Evolutionary conservation across 2,888 invertebrate species (phyloP).

Genomic region (Saturnia pavonia): DNA sequence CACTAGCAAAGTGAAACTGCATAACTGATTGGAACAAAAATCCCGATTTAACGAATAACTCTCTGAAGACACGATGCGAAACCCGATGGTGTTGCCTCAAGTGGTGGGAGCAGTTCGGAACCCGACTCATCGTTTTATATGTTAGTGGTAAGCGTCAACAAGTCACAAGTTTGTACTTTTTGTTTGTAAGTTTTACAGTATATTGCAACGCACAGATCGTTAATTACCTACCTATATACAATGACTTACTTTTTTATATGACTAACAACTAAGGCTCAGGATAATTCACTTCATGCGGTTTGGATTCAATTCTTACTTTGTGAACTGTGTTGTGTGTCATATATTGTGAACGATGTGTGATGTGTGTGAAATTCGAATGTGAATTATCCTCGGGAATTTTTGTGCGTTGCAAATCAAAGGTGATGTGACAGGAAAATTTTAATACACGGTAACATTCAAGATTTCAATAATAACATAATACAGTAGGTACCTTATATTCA

Average conservation of each 20-base stretch:
- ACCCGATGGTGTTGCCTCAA: neutral
- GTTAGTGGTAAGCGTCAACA: constrained; percentile 47
- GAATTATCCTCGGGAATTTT: neutral
- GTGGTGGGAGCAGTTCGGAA: constrained; percentile 44
- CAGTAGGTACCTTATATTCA: neutral
- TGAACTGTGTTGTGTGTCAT: neutral
- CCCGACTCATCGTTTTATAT: constrained; percentile 71
- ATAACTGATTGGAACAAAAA: neutral
- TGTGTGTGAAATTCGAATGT: neutral
- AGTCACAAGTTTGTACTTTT: constrained; percentile 29
- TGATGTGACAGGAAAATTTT: neutral
- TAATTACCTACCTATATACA: neutral
- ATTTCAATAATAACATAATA: neutral
- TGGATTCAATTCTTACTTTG: neutral
- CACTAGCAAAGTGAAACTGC: neutral
- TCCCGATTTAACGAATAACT: neutral
- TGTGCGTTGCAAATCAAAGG: constrained; percentile 8
- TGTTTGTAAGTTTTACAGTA: constrained; percentile 7
- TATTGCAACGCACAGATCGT: constrained; percentile 1
- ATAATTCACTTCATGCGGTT: neutral
- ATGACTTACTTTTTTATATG: neutral
- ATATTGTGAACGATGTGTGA: neutral
- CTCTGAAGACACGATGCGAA: neutral
- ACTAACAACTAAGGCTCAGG: neutral
- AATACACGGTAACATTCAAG: neutral